Base-by-base conservation (phyloP, 2,888 invertebrate species). In the Tillus elongatus region DNA sequence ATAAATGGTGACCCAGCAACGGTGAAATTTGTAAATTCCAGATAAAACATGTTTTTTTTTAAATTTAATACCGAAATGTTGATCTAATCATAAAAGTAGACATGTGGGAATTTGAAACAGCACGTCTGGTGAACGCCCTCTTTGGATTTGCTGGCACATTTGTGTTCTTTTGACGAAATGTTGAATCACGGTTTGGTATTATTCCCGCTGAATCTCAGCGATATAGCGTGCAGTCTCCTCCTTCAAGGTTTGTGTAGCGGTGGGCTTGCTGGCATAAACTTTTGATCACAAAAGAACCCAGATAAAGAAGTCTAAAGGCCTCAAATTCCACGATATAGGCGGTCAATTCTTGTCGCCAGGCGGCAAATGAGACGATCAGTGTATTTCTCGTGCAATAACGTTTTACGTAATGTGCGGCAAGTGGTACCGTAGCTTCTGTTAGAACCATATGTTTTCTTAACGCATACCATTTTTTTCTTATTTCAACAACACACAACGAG, bases 71-170 rank as follows among this genome's bases (percentile, higher is more conserved):
- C n/a, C n/a, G n/a, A n/a, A n/a, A n/a, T n/a, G n/a, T n/a, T n/a
- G n/a, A n/a, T n/a, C n/a, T n/a, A n/a, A n/a, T n/a, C n/a, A n/a
- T n/a, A n/a, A n/a, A n/a, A n/a, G n/a, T n/a, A n/a, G n/a, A n/a
- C n/a, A n/a, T n/a, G n/a, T n/a, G n/a, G n/a, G n/a, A n/a, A n/a
- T n/a, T n/a, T 19, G 24, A 19, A 19, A 19, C 24, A 19, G n/a
- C 24, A 8, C n/a, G 6, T 19, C 24, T 19, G n/a, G n/a, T 19
- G n/a, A 19, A 19, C n/a, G n/a, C 24, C 24, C 24, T 19, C 6
- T 19, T 19, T 29, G 75, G 24, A 6, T 19, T 19, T 19, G 24
- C 24, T 6, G 24, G n/a, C 24, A 19, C 24, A 19, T n/a, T 19
- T 19, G 24, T n/a, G 24, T 19, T 19, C 24, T 19, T 19, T 6